Evolutionary conservation across 2,113 vertebrate species (phyloP).

Genomic region (Zosterops japonicus): DNA sequence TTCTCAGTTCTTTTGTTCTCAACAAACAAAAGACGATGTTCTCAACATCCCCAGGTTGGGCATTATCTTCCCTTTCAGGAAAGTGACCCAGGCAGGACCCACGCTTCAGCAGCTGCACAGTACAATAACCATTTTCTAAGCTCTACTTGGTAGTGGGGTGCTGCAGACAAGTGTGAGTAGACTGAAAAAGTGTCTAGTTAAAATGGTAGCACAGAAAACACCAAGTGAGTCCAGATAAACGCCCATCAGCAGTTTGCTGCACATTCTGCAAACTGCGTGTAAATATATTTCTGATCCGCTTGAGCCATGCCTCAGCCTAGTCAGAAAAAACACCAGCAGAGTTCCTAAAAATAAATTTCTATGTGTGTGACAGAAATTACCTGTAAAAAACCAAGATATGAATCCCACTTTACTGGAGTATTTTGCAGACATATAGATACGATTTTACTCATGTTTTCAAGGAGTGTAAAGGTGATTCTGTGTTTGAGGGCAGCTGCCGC

Average conservation of each 20-base stretch:
- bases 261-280: neutral
- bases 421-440: fast-evolving
- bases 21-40: no score
- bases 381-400: neutral
- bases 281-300: neutral
- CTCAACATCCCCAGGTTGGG: neutral
- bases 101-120: neutral
- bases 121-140: neutral
- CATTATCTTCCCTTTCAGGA: neutral
- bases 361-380: neutral
- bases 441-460: neutral
- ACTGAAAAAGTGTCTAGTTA: neutral
- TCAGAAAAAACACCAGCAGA: neutral
- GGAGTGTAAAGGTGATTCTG: fast-evolving
- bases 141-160: neutral
- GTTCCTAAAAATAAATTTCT: neutral
- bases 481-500: fast-evolving
- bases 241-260: neutral
- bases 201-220: neutral
- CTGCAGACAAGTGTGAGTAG: neutral
- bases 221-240: neutral
- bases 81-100: neutral
- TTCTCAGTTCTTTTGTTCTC: neutral
- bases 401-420: neutral
- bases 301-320: neutral